These are phyloP conservation scores for Cavia porcellus DNA, from an alignment of 2,113 vertebrate species.

Conservation along the genomic window DNA sequence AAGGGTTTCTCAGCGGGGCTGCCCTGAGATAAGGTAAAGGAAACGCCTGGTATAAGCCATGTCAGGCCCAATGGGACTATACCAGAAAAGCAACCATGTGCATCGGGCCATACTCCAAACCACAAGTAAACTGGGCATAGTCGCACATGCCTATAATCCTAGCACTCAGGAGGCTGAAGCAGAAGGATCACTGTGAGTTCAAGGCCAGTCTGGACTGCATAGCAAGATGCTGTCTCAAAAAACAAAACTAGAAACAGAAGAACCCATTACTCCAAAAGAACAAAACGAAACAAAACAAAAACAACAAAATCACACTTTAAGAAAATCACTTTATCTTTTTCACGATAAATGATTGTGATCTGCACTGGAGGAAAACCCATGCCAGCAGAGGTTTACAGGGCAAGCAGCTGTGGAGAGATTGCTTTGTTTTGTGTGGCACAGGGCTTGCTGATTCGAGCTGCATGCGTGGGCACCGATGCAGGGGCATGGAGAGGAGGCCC, in stretches of 20 bases:
- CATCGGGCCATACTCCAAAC: background rate
- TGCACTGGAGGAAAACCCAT: background rate
- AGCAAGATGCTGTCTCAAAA: background rate
- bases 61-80: background rate
- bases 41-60: background rate
- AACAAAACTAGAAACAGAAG: background rate
- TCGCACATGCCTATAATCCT: background rate
- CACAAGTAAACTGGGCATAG: background rate
- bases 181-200: background rate
- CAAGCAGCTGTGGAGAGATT: background rate
- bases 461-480: background rate
- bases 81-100: background rate
- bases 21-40: background rate
- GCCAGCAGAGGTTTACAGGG: constrained; percentile 2
- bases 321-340: constrained; percentile 55
- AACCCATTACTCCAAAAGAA: background rate
- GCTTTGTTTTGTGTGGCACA: constrained; percentile 61
- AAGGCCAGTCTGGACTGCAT: background rate
- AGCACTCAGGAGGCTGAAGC: background rate
- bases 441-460: constrained; percentile 39
- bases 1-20: background rate
- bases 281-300: background rate
- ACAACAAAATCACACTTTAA: background rate
- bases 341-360: constrained; percentile 34
- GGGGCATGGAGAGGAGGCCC: background rate